A percentile compares a stretch with the other conserved stretches of the same genome.
Conservation (phyloP, 64 coral and sea anemone genomes). For the Montipora capricornis region DNA sequence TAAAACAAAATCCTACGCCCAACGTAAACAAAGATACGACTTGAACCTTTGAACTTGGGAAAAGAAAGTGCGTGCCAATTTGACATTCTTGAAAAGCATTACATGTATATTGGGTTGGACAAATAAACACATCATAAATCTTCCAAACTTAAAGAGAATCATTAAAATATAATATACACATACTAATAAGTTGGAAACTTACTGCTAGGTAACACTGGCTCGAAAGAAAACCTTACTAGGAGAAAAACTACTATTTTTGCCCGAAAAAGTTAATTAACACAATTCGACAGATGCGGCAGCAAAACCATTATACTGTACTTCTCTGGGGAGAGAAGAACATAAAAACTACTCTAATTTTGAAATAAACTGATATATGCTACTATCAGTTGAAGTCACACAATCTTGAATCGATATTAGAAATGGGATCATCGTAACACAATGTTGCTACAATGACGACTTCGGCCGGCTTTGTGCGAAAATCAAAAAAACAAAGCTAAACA, state of each 20-base stretch:
- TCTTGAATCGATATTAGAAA: slow-evolving; percentile 20
- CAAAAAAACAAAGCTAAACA: background rate
- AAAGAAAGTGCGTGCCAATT: background rate
- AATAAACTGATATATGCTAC: slow-evolving; percentile 3
- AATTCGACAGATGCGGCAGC: background rate
- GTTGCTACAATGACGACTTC: background rate
- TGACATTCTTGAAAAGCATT: background rate
- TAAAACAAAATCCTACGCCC: background rate
- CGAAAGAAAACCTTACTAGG: background rate
- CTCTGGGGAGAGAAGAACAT: background rate
- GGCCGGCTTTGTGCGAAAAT: slow-evolving; percentile 4
- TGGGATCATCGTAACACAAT: slow-evolving; percentile 26
- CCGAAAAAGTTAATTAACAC: background rate
- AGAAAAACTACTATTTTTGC: too few species aligned
- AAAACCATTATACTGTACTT: background rate
- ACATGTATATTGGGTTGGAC: background rate
- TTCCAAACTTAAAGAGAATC: background rate
- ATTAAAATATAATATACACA: slow-evolving; percentile 17
- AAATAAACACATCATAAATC: slow-evolving; percentile 8
- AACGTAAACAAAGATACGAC: background rate
- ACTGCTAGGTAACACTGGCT: slow-evolving; percentile 28
- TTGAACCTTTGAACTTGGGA: slow-evolving; percentile 36
- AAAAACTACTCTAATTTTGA: background rate
- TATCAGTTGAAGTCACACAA: slow-evolving; percentile 24
- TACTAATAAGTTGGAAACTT: background rate